A percentile compares a stretch with the other conserved stretches of the same genome.
Evolutionary conservation across 2,888 invertebrate genomes (phyloP).

Genomic region (Cryptophagus acutangulus): DNA sequence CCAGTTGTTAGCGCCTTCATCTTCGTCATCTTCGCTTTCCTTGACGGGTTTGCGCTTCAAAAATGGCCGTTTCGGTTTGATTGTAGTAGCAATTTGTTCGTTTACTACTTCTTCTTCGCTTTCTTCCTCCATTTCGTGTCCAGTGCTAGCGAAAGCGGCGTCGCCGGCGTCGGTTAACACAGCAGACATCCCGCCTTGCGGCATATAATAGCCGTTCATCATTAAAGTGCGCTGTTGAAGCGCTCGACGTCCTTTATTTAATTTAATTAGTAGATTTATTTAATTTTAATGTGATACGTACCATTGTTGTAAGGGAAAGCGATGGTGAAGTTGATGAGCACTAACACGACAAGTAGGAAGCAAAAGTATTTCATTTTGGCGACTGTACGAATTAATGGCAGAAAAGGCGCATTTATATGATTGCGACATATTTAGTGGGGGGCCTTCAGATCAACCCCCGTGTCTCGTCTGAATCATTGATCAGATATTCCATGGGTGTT

Average conservation of each 20-base stretch:
- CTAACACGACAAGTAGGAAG: too few relatives aligned
- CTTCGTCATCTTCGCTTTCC: constrained; percentile 47
- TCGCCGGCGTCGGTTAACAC: constrained; percentile 45
- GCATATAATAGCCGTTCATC: constrained; percentile 37
- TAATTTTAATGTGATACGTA: neutral
- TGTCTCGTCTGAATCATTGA: neutral
- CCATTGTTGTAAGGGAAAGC: too few relatives aligned
- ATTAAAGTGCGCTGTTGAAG: constrained; percentile 36
- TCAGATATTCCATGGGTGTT: constrained; percentile 1
- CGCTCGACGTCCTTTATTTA: neutral
- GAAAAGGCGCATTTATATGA: too few relatives aligned
- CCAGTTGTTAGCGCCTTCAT: constrained; percentile 48
- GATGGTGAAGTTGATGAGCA: too few relatives aligned
- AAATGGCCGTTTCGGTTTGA: constrained; percentile 25
- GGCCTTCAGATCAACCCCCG: too few relatives aligned
- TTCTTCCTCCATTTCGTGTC: constrained; percentile 2
- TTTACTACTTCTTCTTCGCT: neutral
- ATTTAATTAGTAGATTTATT: neutral
- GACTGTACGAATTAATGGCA: too few relatives aligned
- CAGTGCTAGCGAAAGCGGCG: constrained; percentile 27
- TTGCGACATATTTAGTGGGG: too few relatives aligned
- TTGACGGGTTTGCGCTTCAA: constrained; percentile 19
- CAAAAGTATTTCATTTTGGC: too few relatives aligned
- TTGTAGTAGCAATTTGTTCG: constrained; percentile 17
- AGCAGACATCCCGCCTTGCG: constrained; percentile 44